These are phyloP conservation scores for Galaxea fascicularis DNA, from an alignment of 92 coral and sea anemone species.

Conservation along the genomic window DNA sequence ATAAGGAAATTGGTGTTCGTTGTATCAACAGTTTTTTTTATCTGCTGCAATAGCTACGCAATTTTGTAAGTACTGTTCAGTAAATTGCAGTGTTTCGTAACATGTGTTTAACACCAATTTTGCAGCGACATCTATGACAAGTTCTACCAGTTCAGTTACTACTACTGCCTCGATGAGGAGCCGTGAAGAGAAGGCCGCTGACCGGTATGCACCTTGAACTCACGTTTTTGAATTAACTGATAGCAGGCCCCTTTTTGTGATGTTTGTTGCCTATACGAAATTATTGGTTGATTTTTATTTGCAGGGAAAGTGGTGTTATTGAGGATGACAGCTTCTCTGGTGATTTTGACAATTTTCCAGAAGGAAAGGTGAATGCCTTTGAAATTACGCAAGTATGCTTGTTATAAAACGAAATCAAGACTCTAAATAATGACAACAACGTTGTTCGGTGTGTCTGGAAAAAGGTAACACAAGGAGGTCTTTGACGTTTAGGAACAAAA, in stretches of 20 bases:
- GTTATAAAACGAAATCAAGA: too few relatives aligned
- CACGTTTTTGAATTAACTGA: not conserved
- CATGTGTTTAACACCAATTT: not conserved
- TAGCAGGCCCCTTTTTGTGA: not conserved
- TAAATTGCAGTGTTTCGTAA: not conserved
- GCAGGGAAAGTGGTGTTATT: slow-evolving; percentile 98
- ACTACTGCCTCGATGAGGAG: slow-evolving; percentile 79
- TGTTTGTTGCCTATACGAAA: not conserved
- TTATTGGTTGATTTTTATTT: not conserved
- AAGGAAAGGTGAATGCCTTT: slow-evolving; percentile 83
- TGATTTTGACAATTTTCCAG: slow-evolving; percentile 86
- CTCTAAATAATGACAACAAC: too few relatives aligned
- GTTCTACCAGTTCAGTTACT: slow-evolving; percentile 77
- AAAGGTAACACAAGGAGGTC: too few relatives aligned
- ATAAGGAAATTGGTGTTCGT: too few relatives aligned
- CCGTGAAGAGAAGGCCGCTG: slow-evolving; percentile 93
- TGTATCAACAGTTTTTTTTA: too few relatives aligned
- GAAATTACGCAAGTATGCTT: not conserved
- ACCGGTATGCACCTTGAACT: slow-evolving; percentile 63
- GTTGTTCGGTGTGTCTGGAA: too few relatives aligned
- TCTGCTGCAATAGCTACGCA: too few relatives aligned
- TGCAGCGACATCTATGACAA: slow-evolving; percentile 79
- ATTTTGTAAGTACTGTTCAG: not conserved
- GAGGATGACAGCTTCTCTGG: slow-evolving; percentile 94
- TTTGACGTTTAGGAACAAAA: too few relatives aligned